Evolutionary conservation across 2,113 vertebrate genomes (phyloP), one percentile per base, ranked within the genome.

Genomic region (Melanerpes aurifrons): DNA sequence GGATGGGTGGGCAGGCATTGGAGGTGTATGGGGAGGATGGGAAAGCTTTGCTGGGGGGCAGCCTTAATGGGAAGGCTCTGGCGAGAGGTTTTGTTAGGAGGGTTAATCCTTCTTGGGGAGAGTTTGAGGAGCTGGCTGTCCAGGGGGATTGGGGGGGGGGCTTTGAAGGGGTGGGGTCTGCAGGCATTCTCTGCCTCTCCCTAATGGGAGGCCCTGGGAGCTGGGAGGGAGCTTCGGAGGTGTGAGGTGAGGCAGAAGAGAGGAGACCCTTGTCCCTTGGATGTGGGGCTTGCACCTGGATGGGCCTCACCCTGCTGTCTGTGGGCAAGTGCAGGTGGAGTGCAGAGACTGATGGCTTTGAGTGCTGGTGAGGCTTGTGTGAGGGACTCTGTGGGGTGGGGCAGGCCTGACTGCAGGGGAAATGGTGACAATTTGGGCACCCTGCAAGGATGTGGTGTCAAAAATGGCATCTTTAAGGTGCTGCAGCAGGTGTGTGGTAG

Each of bases 261-360:
- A 40, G 29, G 35, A 57, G 20, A 17, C 16, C 10, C 4, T 29
- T 1, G 4, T 21, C 7, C 20, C 1, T 0, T 8, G 31, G n/a
- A 11, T 35, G 25, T 10, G 32, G n/a, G 22, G 22, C 47, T 88
- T 20, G 26, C 10, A 16, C 6, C 17, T n/a, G 24, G 25, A 21
- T 22, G 53, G 20, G 35, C 10, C 6, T 25, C n/a, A 19, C 2
- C 29, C 28, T 32, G 1, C 5, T 15, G 12, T 4, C 28, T 70
- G 31, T 21, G 28, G 59, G 19, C 2, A 21, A 13, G 32, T 2
- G 24, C 16, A 3, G 6, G 17, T 8, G 20, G 12, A 11, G 15
- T 4, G 26, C 25, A 31, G 14, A n/a, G 20, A 8, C 12, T 57
- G 21, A 26, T 11, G 11, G 18, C 18, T 47, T 21, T 7, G 21